Evolutionary conservation across 2,888 invertebrate species (phyloP).

Genomic region (Luperina testacea): DNA sequence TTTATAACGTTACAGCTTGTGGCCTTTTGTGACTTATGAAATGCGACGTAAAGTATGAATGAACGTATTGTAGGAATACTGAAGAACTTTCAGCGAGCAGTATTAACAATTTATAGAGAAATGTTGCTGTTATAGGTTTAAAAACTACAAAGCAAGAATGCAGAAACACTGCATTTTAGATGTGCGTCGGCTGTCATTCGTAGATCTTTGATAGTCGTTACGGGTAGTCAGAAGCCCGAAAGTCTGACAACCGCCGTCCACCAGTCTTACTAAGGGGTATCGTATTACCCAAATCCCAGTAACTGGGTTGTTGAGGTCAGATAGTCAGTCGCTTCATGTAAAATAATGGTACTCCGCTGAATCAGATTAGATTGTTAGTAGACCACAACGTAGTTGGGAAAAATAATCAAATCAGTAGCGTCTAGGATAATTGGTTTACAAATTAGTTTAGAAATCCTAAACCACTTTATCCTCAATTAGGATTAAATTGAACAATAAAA

Average conservation of each 20-base stretch:
- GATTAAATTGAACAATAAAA: neutral
- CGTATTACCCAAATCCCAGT: too few relatives aligned
- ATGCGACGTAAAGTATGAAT: constrained; percentile 52
- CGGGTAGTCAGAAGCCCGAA: too few relatives aligned
- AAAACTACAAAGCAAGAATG: neutral
- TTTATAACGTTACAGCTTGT: constrained; percentile 45
- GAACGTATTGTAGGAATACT: constrained; percentile 27
- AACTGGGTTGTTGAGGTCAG: too few relatives aligned
- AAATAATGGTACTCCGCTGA: too few relatives aligned
- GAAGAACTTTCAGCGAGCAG: constrained; percentile 18
- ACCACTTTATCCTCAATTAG: neutral
- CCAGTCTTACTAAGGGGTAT: too few relatives aligned
- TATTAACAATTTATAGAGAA: constrained; percentile 18
- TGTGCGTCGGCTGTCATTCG: neutral
- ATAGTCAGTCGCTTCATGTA: too few relatives aligned
- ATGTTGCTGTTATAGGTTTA: neutral
- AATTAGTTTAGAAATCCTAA: neutral
- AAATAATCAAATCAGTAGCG: neutral
- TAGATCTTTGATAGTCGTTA: too few relatives aligned
- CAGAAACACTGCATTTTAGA: neutral
- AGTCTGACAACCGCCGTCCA: too few relatives aligned
- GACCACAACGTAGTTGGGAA: too few relatives aligned
- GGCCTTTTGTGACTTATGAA: constrained; percentile 52
- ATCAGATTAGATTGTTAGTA: too few relatives aligned
- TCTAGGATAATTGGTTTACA: neutral